A percentile compares a stretch with the other conserved stretches of the same genome.
phyloP scores from a whole-genome alignment of 2,797 vertebrate species.

The Sebastes iracundus region DNA sequence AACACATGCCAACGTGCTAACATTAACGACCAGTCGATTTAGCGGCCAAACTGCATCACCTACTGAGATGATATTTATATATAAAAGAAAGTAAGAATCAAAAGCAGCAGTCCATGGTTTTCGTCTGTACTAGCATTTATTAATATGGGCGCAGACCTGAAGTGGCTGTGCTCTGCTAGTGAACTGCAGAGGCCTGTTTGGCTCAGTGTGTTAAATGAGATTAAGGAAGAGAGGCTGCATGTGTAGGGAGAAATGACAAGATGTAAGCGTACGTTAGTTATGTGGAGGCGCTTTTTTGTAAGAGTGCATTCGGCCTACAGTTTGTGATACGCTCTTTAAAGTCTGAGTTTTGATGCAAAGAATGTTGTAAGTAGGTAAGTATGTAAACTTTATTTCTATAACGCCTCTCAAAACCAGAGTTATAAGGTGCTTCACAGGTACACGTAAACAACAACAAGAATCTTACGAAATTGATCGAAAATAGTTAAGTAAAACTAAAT shows the following conservation, averaged over 20 bases:
- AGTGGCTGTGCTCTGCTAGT: not conserved
- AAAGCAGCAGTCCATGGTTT: too few species aligned
- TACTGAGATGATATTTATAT: not conserved
- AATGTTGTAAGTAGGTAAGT: not conserved
- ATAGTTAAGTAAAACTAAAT: not conserved
- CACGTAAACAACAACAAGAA: not conserved
- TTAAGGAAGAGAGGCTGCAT: not conserved
- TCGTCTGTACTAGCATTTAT: too few species aligned
- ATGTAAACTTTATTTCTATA: not conserved
- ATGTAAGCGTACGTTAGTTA: not conserved
- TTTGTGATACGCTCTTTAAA: not conserved
- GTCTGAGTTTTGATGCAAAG: not conserved
- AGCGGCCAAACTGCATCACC: not conserved
- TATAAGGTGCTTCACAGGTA: fast-evolving
- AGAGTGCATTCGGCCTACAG: not conserved
- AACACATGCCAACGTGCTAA: not conserved
- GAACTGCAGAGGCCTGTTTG: not conserved
- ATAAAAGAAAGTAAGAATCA: not conserved
- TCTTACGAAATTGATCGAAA: not conserved
- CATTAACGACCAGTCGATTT: not conserved
- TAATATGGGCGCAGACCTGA: not conserved
- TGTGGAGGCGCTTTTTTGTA: not conserved
- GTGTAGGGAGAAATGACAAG: not conserved
- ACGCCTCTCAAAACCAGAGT: too few species aligned
- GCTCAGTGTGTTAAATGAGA: not conserved